Percentiles rank a stretch among this genome's conserved stretches.
These are phyloP conservation scores for Labia minor DNA, from an alignment of 2,888 invertebrate genomes.

Conservation along the genomic window DNA sequence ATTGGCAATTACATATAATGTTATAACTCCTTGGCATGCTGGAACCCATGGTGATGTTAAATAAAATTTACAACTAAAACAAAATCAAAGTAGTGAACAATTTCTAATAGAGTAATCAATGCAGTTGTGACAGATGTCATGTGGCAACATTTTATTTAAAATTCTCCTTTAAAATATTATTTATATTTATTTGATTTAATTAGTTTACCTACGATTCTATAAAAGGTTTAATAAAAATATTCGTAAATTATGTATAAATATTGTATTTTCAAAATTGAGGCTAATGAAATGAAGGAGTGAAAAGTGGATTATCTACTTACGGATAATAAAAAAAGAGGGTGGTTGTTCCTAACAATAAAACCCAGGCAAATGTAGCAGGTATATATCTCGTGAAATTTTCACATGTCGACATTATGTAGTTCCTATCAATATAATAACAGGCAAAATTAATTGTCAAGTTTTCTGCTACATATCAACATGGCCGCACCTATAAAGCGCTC, in stretches of 20 bases:
- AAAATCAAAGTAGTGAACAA: constrained; percentile 27
- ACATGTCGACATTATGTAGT: constrained; percentile 80
- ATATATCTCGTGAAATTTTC: constrained; percentile 92
- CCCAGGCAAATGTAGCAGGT: constrained; percentile 98
- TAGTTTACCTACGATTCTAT: neutral
- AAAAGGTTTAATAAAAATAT: neutral
- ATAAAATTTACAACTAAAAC: constrained; percentile 75
- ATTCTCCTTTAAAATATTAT: neutral
- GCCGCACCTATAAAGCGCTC: constrained; percentile 37
- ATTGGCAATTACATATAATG: constrained; percentile 95
- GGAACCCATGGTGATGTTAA: constrained; percentile 83
- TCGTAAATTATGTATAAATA: neutral
- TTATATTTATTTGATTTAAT: neutral
- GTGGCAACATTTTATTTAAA: neutral
- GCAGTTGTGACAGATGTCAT: neutral
- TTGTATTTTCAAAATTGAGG: neutral
- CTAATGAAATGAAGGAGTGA: neutral
- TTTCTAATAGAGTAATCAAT: neutral
- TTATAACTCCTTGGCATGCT: constrained; percentile 85
- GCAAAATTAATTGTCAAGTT: constrained; percentile 29
- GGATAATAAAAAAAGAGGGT: constrained; percentile 93
- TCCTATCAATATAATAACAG: constrained; percentile 24
- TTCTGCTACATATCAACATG: constrained; percentile 47
- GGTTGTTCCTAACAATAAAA: constrained; percentile 83
- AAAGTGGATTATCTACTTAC: constrained; percentile 55